Evolutionary conservation across 2,113 vertebrate species (phyloP).

Genomic region (Climacteris rufus): DNA sequence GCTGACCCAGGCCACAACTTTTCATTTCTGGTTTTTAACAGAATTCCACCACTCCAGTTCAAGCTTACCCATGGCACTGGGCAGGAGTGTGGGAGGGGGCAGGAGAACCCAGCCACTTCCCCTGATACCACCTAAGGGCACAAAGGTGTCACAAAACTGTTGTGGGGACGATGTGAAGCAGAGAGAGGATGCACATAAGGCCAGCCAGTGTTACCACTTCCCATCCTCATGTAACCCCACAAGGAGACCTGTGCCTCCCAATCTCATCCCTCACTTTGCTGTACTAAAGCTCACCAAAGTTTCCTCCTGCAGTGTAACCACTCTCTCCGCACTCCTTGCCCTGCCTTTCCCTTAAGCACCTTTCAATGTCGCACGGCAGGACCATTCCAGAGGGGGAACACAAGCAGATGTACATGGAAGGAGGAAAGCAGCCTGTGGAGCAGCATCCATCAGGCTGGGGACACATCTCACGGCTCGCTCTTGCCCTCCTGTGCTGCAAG

Average conservation of each 20-base stretch:
- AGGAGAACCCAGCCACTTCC: background rate
- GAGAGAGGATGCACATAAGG: background rate
- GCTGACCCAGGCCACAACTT: background rate
- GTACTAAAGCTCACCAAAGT: background rate
- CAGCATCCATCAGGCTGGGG: background rate
- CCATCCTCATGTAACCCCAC: background rate
- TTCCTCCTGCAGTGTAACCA: background rate
- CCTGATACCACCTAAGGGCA: background rate
- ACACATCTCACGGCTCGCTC: background rate
- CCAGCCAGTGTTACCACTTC: fast-evolving
- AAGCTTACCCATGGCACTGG: background rate
- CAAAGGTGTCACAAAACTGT: background rate
- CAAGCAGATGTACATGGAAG: background rate
- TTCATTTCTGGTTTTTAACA: background rate
- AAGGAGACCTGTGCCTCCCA: background rate
- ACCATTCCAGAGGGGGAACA: background rate
- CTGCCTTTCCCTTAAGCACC: background rate
- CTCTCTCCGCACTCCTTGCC: background rate
- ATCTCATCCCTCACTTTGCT: background rate
- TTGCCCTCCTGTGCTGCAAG: conserved; percentile 55
- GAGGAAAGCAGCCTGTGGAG: background rate
- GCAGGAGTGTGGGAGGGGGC: background rate
- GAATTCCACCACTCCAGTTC: background rate
- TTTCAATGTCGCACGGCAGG: background rate
- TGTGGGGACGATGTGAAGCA: background rate